A percentile compares a stretch with the other conserved stretches of the same genome.
phyloP scores from a whole-genome alignment of 2,888 invertebrate genomes.

The Brachypterus glaber region DNA sequence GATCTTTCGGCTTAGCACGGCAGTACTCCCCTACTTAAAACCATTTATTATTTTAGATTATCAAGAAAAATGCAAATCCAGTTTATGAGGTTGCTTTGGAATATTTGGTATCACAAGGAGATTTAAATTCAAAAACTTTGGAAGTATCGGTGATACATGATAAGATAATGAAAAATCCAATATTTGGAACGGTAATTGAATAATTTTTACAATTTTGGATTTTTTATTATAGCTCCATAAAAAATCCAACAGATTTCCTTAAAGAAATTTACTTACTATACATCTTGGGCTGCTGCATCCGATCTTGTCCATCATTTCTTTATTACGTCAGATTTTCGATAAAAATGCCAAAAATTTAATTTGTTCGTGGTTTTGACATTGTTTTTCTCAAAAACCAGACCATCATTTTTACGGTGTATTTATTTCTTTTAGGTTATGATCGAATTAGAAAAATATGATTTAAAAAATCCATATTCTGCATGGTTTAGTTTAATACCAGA shows the following conservation, averaged over 20 bases:
- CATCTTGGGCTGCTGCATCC: too few species aligned
- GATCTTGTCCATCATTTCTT: too few species aligned
- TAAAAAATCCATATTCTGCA: background rate
- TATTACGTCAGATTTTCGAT: too few species aligned
- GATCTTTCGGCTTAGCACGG: too few species aligned
- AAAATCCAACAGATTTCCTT: too few species aligned
- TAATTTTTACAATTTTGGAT: background rate
- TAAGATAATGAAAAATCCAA: conserved; percentile 67
- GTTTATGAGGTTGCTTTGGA: conserved; percentile 85
- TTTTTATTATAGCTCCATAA: background rate
- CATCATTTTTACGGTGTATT: background rate
- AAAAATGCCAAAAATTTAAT: too few species aligned
- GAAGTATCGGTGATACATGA: conserved; percentile 84
- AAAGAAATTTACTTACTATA: too few species aligned
- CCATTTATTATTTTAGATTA: conserved; percentile 48
- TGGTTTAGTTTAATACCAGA: conserved; percentile 2
- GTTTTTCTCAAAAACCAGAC: too few species aligned
- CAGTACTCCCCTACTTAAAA: too few species aligned
- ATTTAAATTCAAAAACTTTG: conserved; percentile 63
- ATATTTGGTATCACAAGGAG: conserved; percentile 71
- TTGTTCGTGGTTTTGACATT: too few species aligned
- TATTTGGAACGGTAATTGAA: conserved; percentile 62
- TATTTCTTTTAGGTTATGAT: conserved; percentile 49
- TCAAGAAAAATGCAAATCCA: conserved; percentile 82
- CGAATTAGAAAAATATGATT: conserved; percentile 41